These are phyloP conservation scores for Girardinus metallicus DNA, from an alignment of 2,797 vertebrate species.

Conservation along the genomic window DNA sequence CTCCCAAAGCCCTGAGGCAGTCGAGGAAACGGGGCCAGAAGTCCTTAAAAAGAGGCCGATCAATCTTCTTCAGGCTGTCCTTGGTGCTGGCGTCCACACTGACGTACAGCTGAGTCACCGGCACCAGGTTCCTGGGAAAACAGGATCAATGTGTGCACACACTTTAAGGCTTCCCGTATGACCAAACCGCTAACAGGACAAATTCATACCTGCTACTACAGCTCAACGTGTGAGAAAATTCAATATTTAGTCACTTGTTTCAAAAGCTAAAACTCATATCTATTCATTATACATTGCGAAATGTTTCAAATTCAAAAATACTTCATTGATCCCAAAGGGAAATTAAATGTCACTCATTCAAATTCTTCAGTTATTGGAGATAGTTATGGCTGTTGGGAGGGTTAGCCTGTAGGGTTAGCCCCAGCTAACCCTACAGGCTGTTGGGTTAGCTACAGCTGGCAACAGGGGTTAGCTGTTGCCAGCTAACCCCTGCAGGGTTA, in stretches of 20 bases:
- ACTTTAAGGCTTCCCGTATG: background rate
- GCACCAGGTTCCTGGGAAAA: constrained; percentile 85
- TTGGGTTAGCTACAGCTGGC: no score
- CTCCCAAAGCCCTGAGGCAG: constrained; percentile 90
- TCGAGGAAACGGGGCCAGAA: constrained; percentile 95
- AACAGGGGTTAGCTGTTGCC: no score
- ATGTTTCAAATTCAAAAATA: background rate
- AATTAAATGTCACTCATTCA: no score
- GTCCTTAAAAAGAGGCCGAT: constrained; percentile 95
- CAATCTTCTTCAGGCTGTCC: constrained; percentile 93
- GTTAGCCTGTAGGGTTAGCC: no score
- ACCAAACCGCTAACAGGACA: background rate
- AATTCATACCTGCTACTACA: no score
- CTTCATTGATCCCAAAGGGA: no score
- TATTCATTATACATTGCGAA: background rate
- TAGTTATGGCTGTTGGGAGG: no score
- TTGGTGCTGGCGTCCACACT: constrained; percentile 95
- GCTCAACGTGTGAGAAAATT: background rate
- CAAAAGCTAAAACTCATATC: background rate
- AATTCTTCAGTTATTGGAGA: no score
- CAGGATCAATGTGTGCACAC: background rate
- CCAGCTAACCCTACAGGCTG: no score
- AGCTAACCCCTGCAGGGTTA: no score
- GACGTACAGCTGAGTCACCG: constrained; percentile 95
- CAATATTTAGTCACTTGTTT: background rate